A percentile compares a stretch with the other conserved stretches of the same genome.
These are phyloP conservation scores for Mobula hypostoma DNA, from an alignment of 2,113 vertebrate species.

Conservation along the genomic window DNA sequence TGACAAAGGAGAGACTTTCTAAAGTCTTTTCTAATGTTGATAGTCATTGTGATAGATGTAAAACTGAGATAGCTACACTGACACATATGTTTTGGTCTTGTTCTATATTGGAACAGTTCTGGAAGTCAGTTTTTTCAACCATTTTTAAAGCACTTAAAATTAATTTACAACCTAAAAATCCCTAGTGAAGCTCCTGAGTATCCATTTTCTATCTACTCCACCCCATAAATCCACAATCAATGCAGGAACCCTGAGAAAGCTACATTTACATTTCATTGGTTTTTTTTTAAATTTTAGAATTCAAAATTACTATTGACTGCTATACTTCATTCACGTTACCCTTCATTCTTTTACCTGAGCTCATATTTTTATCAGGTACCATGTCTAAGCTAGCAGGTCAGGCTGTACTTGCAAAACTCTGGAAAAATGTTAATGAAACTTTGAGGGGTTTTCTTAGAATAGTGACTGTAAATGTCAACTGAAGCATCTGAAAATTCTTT, in stretches of 20 bases:
- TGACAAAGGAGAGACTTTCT: too few relatives aligned
- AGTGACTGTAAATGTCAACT: not conserved
- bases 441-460: not conserved
- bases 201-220: not conserved
- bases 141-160: too few relatives aligned
- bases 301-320: not conserved
- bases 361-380: not conserved
- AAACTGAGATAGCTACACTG: too few relatives aligned
- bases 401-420: not conserved
- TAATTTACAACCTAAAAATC: too few relatives aligned
- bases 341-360: too few relatives aligned
- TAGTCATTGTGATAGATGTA: too few relatives aligned
- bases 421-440: not conserved
- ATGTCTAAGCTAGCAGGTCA: not conserved
- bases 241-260: not conserved
- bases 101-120: too few relatives aligned
- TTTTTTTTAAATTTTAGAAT: not conserved
- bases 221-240: not conserved
- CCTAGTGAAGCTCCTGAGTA: too few relatives aligned
- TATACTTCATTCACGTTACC: not conserved
- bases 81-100: too few relatives aligned
- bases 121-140: too few relatives aligned
- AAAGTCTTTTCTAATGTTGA: too few relatives aligned
- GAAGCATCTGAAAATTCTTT: not conserved
- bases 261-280: not conserved